These are phyloP conservation scores for Lasioglossum marginatum DNA, from an alignment of 2,888 invertebrate species.

Conservation along the genomic window DNA sequence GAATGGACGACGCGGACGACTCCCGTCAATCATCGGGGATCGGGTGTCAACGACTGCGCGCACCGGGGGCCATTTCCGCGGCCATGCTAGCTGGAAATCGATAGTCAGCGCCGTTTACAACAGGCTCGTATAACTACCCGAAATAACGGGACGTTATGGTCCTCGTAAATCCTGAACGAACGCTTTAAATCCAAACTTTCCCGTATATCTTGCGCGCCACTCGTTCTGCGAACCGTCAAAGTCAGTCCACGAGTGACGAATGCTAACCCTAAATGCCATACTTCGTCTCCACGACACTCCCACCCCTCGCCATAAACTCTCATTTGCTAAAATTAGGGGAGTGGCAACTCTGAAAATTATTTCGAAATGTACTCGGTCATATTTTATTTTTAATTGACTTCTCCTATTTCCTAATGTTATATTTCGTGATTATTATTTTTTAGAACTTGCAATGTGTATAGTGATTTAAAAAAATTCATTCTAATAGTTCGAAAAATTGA, in stretches of 20 bases:
- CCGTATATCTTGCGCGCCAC: slow-evolving; percentile 20
- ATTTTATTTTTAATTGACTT: not conserved
- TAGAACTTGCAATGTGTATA: not conserved
- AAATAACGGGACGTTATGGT: slow-evolving; percentile 60
- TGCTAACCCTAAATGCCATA: not conserved
- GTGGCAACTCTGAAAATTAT: not conserved
- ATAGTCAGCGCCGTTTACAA: slow-evolving; percentile 31
- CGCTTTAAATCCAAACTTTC: slow-evolving; percentile 32
- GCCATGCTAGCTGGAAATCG: slow-evolving; percentile 20
- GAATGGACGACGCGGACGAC: not conserved
- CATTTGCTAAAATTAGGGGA: not conserved
- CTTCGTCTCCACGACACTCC: not conserved
- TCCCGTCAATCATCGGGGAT: slow-evolving; percentile 11
- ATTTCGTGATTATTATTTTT: too few species aligned
- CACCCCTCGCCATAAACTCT: not conserved
- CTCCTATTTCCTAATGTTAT: not conserved
- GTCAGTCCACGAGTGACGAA: not conserved
- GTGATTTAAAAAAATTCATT: not conserved
- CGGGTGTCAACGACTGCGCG: slow-evolving; percentile 9
- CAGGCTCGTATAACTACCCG: slow-evolving; percentile 24
- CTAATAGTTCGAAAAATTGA: not conserved
- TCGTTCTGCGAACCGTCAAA: slow-evolving; percentile 22
- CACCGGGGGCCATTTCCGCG: not conserved
- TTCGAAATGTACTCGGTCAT: not conserved
- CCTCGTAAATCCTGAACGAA: slow-evolving; percentile 45